Base-by-base conservation (phyloP, 1,140 invertebrate species). In the Ceratosolen fusciceps region DNA sequence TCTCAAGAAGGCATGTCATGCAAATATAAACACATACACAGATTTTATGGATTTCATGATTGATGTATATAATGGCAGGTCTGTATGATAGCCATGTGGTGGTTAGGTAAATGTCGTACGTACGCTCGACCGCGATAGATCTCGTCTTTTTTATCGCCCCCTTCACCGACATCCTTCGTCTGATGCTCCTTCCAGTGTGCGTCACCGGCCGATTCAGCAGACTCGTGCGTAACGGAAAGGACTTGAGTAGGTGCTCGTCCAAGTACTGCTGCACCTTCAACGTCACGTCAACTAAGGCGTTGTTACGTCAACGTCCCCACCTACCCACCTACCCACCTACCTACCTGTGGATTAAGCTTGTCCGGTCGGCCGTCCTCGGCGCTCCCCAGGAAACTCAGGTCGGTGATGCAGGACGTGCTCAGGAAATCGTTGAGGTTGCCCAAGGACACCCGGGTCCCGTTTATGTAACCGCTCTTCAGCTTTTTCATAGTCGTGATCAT, bases 401-500 rank as follows among this genome's bases (percentile, higher is more conserved):
- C 98, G 0, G 97, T 98, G 29, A 99, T 96, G 84, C 97, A 98
- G 4, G 98, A 99, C 0, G 98, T 99, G 81, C 94, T 98, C 19
- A 98, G 89, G 88, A 99, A 99, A 82, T 99, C 97, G 79, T 94
- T 94, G 16, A 99, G 89, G 88, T 95, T 94, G 54, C 98, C 98
- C 29, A 99, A 89, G 77, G 97, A 97, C 0, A 99, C 97, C 87
- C 98, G 94, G 24, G 98, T 99, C 37, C 98, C 98, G 88, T 98
- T 98, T 60, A 99, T 98, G 87, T 99, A 99, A 34, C 98, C 98
- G 83, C 97, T 99, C 89, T 98, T 98, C 2, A 99, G 91, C 90
- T 99, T 99, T 87, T 98, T 98, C 92, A 99, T 97, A 5, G 98
- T 99, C 24, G 97, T 98, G 82, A 99, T 95, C 93, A 99, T 96